phyloP scores from a whole-genome alignment of 35 echinoderm and acorn worm genomes.

The Strongylocentrotus purpuratus region DNA sequence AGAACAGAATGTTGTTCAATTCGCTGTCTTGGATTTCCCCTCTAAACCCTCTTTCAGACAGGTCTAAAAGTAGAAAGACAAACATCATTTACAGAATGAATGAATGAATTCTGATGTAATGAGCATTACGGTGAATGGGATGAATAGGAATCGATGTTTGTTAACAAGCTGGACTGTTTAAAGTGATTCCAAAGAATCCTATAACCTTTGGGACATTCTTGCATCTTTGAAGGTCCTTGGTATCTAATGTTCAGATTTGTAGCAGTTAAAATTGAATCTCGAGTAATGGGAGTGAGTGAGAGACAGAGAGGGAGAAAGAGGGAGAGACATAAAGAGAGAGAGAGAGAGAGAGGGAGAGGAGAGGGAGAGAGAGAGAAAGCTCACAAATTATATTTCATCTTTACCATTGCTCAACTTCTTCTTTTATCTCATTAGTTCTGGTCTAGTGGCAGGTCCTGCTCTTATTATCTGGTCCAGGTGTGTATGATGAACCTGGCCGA shows the following conservation, averaged over 20 bases:
- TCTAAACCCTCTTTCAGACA: background rate
- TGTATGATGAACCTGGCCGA: background rate
- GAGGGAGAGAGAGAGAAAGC: no score
- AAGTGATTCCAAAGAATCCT: background rate
- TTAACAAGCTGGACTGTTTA: background rate
- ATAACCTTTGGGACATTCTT: conserved; percentile 7
- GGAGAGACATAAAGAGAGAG: no score
- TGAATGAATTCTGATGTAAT: background rate
- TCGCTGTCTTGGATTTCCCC: background rate
- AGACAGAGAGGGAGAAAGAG: no score
- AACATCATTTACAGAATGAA: background rate
- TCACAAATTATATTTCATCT: no score
- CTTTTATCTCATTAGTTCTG: background rate
- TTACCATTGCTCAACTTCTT: no score
- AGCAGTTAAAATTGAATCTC: no score
- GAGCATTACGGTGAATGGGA: background rate
- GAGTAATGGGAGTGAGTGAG: no score
- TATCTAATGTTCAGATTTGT: background rate
- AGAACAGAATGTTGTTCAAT: background rate
- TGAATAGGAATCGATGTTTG: background rate
- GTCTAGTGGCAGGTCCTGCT: background rate
- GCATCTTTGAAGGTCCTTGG: background rate
- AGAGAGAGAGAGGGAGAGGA: no score
- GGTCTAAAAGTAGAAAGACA: background rate
- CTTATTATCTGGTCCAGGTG: background rate